A percentile compares a stretch with the other conserved stretches of the same genome.
These are phyloP conservation scores for Leptosomus discolor DNA, from an alignment of 2,113 vertebrate species.

Conservation along the genomic window DNA sequence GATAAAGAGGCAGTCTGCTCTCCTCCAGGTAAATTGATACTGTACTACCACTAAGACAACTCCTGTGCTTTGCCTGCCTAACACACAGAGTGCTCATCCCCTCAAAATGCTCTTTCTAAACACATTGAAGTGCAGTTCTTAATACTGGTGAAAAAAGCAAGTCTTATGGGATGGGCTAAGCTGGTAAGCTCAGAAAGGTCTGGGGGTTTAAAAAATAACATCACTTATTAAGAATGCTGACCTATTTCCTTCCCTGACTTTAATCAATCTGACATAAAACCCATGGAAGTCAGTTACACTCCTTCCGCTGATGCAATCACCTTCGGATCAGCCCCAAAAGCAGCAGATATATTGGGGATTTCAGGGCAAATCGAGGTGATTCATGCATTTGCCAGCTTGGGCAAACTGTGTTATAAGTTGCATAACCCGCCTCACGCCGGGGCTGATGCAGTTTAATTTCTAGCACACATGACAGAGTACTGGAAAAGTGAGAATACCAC, in stretches of 20 bases:
- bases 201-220: neutral
- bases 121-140: neutral
- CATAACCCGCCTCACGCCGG: neutral
- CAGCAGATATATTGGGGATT: neutral
- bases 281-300: neutral
- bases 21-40: neutral
- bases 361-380: neutral
- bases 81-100: neutral
- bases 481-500: neutral
- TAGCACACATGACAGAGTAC: neutral
- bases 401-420: neutral
- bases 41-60: neutral
- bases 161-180: conserved; percentile 32
- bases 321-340: neutral
- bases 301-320: neutral
- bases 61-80: neutral
- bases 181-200: neutral
- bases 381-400: neutral
- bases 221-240: neutral
- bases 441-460: neutral
- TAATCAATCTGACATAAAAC: neutral
- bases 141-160: neutral
- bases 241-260: neutral
- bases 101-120: neutral
- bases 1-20: neutral